Evolutionary conservation across 2,113 vertebrate genomes (phyloP).

Genomic region (Xerus inauris): DNA sequence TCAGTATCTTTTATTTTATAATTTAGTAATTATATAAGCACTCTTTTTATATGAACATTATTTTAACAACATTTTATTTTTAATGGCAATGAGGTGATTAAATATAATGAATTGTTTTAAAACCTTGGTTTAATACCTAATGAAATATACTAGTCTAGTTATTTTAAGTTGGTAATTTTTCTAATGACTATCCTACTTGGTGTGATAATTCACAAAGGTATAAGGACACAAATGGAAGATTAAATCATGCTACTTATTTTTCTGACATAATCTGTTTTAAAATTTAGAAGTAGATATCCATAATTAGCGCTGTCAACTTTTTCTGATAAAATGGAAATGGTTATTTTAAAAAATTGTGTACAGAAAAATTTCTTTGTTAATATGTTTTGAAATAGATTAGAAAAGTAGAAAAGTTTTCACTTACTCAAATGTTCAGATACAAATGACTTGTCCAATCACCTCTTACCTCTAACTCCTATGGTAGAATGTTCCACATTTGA

Average conservation of each 20-base stretch:
- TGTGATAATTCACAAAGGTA: background rate
- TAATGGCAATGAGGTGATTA: background rate
- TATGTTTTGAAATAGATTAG: background rate
- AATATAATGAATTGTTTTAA: background rate
- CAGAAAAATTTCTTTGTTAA: background rate
- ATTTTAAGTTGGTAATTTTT: background rate
- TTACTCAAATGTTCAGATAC: background rate
- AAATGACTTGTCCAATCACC: accelerated
- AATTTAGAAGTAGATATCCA: background rate
- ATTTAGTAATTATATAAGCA: background rate
- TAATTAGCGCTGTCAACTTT: background rate
- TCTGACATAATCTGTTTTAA: background rate
- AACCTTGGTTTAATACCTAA: background rate
- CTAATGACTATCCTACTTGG: background rate
- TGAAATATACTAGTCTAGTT: background rate
- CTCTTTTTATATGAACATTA: background rate
- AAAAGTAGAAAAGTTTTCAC: background rate
- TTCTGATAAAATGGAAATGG: background rate
- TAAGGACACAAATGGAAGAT: background rate
- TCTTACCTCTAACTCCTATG: accelerated
- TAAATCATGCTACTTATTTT: background rate
- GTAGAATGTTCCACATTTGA: accelerated
- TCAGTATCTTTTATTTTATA: background rate
- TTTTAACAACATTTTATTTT: background rate
- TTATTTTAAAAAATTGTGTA: background rate